phyloP scores from a whole-genome alignment of 2,797 vertebrate genomes.

The Lycodopsis pacificus region DNA sequence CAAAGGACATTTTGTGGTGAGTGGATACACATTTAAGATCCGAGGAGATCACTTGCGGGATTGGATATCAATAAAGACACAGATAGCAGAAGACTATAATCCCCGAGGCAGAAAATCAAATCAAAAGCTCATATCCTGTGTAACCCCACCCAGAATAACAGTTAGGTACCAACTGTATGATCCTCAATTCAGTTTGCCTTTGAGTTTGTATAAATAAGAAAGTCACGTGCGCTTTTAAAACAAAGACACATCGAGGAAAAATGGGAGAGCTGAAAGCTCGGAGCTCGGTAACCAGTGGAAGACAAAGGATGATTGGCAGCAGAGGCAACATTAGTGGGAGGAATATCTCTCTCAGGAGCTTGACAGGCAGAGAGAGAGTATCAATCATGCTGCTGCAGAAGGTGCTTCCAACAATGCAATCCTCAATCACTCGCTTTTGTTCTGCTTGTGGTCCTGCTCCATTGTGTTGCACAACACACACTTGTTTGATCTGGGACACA shows the following conservation, averaged over 20 bases:
- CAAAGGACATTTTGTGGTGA: slow-evolving; percentile 71
- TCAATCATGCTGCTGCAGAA: slow-evolving; percentile 64
- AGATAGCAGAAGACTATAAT: slow-evolving; percentile 61
- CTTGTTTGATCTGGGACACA: slow-evolving; percentile 70
- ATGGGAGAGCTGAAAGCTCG: slow-evolving; percentile 18
- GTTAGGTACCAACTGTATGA: slow-evolving; percentile 31
- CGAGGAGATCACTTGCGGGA: slow-evolving; percentile 67
- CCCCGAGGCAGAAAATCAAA: slow-evolving; percentile 72
- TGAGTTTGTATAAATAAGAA: slow-evolving; percentile 46
- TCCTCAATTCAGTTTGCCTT: slow-evolving; percentile 15
- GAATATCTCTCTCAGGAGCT: slow-evolving; percentile 59
- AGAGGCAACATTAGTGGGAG: slow-evolving; percentile 61
- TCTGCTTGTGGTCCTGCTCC: slow-evolving; percentile 46
- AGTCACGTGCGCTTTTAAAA: slow-evolving; percentile 35
- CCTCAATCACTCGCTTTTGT: slow-evolving; percentile 63
- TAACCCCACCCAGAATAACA: slow-evolving; percentile 44
- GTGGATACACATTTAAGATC: slow-evolving; percentile 73
- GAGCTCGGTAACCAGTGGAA: slow-evolving; percentile 46
- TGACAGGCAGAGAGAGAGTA: slow-evolving; percentile 58
- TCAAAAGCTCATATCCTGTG: slow-evolving; percentile 73
- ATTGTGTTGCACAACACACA: slow-evolving; percentile 58
- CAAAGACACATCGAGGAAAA: slow-evolving; percentile 31
- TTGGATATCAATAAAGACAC: slow-evolving; percentile 78
- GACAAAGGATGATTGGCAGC: slow-evolving; percentile 69
- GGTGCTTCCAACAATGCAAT: slow-evolving; percentile 57